These are phyloP conservation scores for Ceryle rudis DNA, from an alignment of 2,797 vertebrate species.

Conservation along the genomic window DNA sequence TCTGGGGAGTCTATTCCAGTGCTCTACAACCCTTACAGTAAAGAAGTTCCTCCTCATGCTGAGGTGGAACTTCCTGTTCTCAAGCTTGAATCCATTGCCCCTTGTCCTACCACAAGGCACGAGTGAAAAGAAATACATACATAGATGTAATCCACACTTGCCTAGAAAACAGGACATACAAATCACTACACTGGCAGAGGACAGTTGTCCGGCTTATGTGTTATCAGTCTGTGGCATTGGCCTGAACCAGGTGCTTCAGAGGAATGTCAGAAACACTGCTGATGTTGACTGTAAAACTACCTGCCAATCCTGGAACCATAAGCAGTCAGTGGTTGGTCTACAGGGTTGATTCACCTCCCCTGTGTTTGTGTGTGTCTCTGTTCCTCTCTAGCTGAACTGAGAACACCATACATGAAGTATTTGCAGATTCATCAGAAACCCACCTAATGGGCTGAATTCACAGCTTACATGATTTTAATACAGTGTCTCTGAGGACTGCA, in stretches of 20 bases:
- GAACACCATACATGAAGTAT: background rate
- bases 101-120: no score
- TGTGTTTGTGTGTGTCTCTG: background rate
- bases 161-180: background rate
- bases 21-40: no score
- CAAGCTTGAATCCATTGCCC: no score
- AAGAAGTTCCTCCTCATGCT: no score
- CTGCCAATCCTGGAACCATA: background rate
- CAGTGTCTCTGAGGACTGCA: background rate
- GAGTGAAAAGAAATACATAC: background rate
- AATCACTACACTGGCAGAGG: background rate
- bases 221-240: background rate
- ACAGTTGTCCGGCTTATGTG: background rate
- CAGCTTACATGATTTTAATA: background rate
- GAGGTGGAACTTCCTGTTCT: no score
- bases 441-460: background rate
- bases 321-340: background rate
- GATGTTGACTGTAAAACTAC: background rate
- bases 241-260: background rate
- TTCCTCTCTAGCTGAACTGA: background rate
- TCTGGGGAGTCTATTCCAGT: no score
- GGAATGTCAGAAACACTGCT: background rate
- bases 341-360: background rate
- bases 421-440: background rate
- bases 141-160: background rate